Evolutionary conservation across 2,797 vertebrate species (phyloP).

Genomic region (Chaetophractus vellerosus): DNA sequence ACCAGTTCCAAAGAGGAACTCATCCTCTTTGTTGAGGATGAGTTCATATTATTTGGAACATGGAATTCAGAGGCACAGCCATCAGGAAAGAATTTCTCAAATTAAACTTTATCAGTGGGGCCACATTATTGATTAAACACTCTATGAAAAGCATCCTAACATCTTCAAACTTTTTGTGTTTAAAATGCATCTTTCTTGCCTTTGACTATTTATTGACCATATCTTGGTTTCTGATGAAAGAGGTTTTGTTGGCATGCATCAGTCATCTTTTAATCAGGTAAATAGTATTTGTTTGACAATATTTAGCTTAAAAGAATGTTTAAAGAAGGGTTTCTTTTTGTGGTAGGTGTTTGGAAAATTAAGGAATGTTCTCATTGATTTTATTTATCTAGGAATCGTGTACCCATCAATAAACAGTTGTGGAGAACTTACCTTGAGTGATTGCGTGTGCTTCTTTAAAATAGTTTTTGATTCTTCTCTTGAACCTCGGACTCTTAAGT

Average conservation of each 20-base stretch:
- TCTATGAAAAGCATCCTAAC: not conserved
- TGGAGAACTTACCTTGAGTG: conserved; percentile 66
- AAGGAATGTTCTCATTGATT: conserved; percentile 67
- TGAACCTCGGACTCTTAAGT: conserved; percentile 24
- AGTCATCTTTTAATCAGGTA: conserved; percentile 35
- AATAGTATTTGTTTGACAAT: conserved; percentile 52
- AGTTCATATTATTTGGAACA: conserved; percentile 19
- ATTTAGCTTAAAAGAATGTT: conserved; percentile 56
- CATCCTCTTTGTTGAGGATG: conserved; percentile 10
- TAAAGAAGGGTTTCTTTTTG: conserved; percentile 60
- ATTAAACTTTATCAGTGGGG: not conserved
- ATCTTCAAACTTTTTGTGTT: conserved; percentile 11
- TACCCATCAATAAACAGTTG: conserved; percentile 76
- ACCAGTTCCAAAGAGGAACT: not conserved
- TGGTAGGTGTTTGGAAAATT: conserved; percentile 56
- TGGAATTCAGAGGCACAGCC: conserved; percentile 30
- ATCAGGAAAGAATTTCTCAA: conserved; percentile 28
- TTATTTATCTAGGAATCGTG: conserved; percentile 51
- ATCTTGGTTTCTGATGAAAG: conserved; percentile 16
- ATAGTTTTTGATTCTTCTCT: conserved; percentile 42
- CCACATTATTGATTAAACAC: not conserved
- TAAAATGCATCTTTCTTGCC: conserved; percentile 25
- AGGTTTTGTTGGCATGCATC: not conserved
- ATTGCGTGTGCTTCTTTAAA: conserved; percentile 69
- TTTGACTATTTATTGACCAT: not conserved